Base-by-base conservation (phyloP, 2,888 invertebrate species). In the Tenodera sinensis region DNA sequence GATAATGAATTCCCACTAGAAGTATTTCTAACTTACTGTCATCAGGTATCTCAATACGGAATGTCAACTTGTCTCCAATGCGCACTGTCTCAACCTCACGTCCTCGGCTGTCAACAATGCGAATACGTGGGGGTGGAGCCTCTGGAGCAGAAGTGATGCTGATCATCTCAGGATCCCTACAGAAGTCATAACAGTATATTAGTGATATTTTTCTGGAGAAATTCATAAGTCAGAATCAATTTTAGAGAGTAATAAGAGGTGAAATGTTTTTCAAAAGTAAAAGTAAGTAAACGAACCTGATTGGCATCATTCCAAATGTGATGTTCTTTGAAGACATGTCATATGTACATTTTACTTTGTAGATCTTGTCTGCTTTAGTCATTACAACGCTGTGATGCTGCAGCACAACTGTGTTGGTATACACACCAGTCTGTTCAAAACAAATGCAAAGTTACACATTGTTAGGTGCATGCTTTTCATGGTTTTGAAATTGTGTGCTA, bases 261-360 rank as follows among this genome's bases (percentile, higher is more conserved):
- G 1, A 9, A 42, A 42, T 42, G 42, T 12, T 42, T 42, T 42
- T 6, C 42, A 42, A 12, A 42, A 12, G 4, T 34, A 34, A 34
- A 34, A 87, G 83, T 20, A 27, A 84, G 9, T 27, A 88, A 84
- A 54, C 94, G 93, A 93, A 96, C 96, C 97, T 96, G 94, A 98
- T 98, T 91, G 98, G 98, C 97, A 98, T 98, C 98, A 98, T 98
- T 94, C 98, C 98, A 94, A 98, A 98, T 81, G 98, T 98, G 92
- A 98, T 98, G 93, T 98, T 98, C 95, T 98, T 98, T 28, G 98
- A 98, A 91, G 98, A 97, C 97, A 98, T 98, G 93, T 98, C 98
- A 93, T 98, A 98, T 9, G 98, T 98, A 93, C 98, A 98, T 93
- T 98, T 98, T 90, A 98, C 98, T 94, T 98, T 98, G 95, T 98